Percentiles rank a stretch among this genome's conserved stretches.
Evolutionary conservation across 2,797 vertebrate species (phyloP).

Genomic region (Malacoraja senta): DNA sequence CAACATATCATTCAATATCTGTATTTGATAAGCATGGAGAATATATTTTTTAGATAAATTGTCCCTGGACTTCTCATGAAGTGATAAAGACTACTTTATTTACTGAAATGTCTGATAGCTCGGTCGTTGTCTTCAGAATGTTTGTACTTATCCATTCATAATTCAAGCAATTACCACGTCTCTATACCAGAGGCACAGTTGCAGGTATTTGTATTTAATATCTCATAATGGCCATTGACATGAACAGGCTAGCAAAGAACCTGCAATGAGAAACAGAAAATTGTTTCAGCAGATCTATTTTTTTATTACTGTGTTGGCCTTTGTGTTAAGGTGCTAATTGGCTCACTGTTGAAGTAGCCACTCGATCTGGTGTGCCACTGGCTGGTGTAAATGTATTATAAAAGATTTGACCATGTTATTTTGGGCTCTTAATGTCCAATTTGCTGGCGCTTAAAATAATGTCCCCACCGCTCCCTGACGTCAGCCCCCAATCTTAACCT

Average conservation of each 20-base stretch:
- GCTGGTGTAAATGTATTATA: not conserved
- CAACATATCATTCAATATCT: not conserved
- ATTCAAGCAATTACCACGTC: not conserved
- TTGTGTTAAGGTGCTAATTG: too few species aligned
- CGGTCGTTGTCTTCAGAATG: not conserved
- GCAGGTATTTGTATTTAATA: not conserved
- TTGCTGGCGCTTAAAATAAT: not conserved
- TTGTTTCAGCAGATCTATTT: not conserved
- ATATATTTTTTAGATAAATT: too few species aligned
- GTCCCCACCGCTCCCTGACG: not conserved
- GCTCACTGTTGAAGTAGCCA: not conserved
- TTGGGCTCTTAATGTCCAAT: not conserved
- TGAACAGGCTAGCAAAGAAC: not conserved
- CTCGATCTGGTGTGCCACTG: not conserved
- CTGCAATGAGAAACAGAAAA: not conserved
- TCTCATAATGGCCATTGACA: not conserved
- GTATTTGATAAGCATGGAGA: not conserved
- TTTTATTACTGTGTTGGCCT: not conserved
- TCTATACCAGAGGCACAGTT: too few species aligned
- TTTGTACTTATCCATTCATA: not conserved
- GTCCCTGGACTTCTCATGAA: too few species aligned
- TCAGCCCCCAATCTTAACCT: too few species aligned
- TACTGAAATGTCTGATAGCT: not conserved
- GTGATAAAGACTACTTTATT: not conserved
- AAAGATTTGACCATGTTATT: not conserved